Conservation (phyloP, 2,113 vertebrate species). For the Cacatua alba region DNA sequence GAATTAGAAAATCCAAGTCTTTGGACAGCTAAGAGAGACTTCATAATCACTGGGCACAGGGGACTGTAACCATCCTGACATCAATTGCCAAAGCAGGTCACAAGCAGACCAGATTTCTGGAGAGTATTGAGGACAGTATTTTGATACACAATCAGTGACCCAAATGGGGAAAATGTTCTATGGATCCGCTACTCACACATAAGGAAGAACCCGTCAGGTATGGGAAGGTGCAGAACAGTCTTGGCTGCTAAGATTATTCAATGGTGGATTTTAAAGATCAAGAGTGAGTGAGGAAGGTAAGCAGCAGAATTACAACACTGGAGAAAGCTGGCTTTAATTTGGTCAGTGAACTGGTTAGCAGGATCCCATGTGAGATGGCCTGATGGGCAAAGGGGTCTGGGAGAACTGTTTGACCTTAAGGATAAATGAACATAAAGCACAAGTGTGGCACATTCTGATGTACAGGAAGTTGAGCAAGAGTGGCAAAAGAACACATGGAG, state of each 20-base stretch:
- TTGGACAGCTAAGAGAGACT: neutral
- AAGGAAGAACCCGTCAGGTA: neutral
- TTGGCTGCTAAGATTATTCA: neutral
- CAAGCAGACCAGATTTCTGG: neutral
- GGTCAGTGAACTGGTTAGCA: neutral
- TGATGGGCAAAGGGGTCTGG: neutral
- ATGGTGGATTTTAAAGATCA: neutral
- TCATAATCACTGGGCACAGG: neutral
- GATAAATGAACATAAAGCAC: neutral
- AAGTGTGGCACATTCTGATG: neutral
- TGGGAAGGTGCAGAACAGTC: neutral
- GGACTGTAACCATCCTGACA: neutral
- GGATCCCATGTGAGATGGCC: neutral
- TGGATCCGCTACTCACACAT: neutral
- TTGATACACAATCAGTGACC: neutral
- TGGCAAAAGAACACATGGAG: neutral
- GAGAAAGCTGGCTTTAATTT: neutral
- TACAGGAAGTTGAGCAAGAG: neutral
- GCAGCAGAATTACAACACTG: neutral
- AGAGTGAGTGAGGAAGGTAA: neutral
- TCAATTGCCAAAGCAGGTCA: neutral
- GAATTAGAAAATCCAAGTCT: neutral
- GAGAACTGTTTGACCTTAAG: neutral
- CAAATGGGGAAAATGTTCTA: neutral
- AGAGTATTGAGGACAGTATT: neutral